Base-by-base conservation (phyloP, 2,888 invertebrate species). In the Epinotia nisella region DNA sequence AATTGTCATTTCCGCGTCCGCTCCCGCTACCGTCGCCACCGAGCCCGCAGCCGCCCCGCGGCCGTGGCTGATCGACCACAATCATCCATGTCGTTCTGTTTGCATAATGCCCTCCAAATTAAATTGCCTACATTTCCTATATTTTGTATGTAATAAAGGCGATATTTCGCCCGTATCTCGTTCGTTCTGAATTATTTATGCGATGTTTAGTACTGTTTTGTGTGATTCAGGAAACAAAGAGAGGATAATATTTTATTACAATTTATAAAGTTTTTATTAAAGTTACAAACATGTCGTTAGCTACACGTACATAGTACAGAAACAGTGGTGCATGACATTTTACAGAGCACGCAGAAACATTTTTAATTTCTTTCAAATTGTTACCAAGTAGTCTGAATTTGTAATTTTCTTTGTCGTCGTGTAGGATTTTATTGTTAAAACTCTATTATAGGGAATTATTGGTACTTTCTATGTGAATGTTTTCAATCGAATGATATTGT, bases 21-120 rank as follows among this genome's bases (percentile, higher is more conserved):
- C 53, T 24, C 4, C n/a, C 69, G 45, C 71, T 62, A 67, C 64
- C 39, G 49, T 58, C 45, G 56, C 53, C 56, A 74, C 76, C 29
- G 61, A 62, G 78, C 77, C 77, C 77, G 78, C 75, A 62, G 66
- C 64, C 56, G 10, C 70, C 55, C 66, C 39, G 65, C 62, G 68
- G 60, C 64, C 74, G 66, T 77, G 74, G 76, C 81, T 80, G 78
- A 84, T 84, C 81, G 76, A 67, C 77, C 79, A 78, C 82, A 81
- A 81, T 78, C 76, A 82, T 81, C 82, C 77, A 83, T 78, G 76
- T 56, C 75, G 55, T 69, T 69, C 79, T 80, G 80, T 83, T 83
- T 82, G 79, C 83, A 84, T 86, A 82, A 85, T 83, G 77, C 75
- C 64, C 61, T 74, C 69, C 72, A 76, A 79, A 82, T 80, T 80